phyloP scores from a whole-genome alignment of 2,113 vertebrate species.

The Nansenia antarctica region DNA sequence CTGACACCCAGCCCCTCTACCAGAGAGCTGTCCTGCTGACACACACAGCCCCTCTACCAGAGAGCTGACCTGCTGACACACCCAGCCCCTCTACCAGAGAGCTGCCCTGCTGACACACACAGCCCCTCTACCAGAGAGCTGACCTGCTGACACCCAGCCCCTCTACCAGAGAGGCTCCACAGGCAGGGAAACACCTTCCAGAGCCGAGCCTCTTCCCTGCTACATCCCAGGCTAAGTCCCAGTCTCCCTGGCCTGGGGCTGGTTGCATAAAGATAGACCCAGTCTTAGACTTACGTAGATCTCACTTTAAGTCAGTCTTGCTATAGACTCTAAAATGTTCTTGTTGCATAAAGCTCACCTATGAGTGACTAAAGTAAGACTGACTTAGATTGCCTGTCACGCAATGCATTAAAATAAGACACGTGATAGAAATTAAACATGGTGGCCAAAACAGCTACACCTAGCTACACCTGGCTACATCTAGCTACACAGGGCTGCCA shows the following conservation, averaged over 20 bases:
- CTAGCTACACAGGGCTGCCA: too few species aligned
- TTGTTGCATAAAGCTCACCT: too few species aligned
- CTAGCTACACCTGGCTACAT: too few species aligned
- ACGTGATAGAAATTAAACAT: too few species aligned
- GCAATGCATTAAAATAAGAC: too few species aligned
- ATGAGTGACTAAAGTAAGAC: too few species aligned
- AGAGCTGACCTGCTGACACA: background rate
- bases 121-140: background rate
- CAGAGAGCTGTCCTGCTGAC: background rate
- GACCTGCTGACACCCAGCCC: background rate
- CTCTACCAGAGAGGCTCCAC: background rate
- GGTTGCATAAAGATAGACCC: too few species aligned
- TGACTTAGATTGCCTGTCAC: too few species aligned
- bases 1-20: background rate
- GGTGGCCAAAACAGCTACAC: too few species aligned
- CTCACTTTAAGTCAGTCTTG: too few species aligned
- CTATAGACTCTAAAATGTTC: too few species aligned
- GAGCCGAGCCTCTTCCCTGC: background rate
- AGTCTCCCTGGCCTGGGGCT: slow-evolving; percentile 32
- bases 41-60: background rate
- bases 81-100: background rate
- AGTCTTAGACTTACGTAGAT: too few species aligned
- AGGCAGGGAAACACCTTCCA: background rate
- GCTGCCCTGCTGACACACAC: background rate
- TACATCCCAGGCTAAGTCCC: background rate